Evolutionary conservation across 1,140 invertebrate genomes (phyloP), one percentile per base, ranked within the genome.

Genomic region (Aphaenogaster floridana): DNA sequence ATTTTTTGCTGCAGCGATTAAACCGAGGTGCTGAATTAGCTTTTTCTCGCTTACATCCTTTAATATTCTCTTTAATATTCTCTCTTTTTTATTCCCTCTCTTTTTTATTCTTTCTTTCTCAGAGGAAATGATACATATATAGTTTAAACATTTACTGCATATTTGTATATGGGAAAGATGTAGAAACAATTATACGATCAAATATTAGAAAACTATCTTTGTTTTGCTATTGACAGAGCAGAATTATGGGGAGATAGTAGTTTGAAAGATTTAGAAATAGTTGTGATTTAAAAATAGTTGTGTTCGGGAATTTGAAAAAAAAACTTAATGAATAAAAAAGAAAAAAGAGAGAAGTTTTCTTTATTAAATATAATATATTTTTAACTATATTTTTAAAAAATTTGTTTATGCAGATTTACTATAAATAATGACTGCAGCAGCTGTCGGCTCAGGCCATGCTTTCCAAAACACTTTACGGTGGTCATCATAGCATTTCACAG

Each of bases 1-100:
- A 69, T 69, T 54, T 80, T 54, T 69, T 42, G 7, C 36, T 17
- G 5, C n/a, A 36, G 9, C 5, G 15, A 21, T 69, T 81, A 81
- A 80, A 81, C n/a, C 15, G 0, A 0, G 3, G 2, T 39, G 17
- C 64, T n/a, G 8, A 71, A 71, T 81, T 71, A 54, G 11, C 17
- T 39, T 15, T 54, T 28, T 71, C 11, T n/a, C 21, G 4, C 3
- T 42, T 15, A 34, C n/a, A 39, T 13, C 2, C 34, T 57, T 45
- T 34, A 54, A 72, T 69, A 48, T 69, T 28, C 5, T 48, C 11
- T 54, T 13, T 80, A 28, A 28, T 1, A 28, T 3, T 39, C 17
- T 21, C 8, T 21, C 54, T 21, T n/a, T 21, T 13, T 28, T 28
- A 0, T 13, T 57, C 15, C 8, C 13, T 63, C n/a, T 64, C 17